A percentile compares a stretch with the other conserved stretches of the same genome.
phyloP scores from a whole-genome alignment of 2,888 invertebrate genomes.

The Adelognathus sp. region DNA sequence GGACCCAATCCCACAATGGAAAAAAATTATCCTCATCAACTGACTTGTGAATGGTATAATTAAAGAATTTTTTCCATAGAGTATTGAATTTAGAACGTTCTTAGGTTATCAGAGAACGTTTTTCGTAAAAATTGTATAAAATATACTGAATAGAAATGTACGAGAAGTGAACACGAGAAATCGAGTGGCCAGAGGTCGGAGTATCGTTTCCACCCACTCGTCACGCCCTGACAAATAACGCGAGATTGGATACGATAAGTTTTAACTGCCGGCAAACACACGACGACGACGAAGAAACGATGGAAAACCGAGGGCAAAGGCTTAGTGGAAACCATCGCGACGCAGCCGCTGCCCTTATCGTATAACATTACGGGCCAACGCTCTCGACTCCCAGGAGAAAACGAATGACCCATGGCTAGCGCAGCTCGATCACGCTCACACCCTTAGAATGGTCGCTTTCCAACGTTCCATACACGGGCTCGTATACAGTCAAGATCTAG shows the following conservation, averaged over 20 bases:
- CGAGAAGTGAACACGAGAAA: conserved; percentile 41
- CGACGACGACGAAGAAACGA: conserved; percentile 45
- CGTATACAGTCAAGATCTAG: conserved; percentile 54
- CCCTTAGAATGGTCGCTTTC: conserved; percentile 13
- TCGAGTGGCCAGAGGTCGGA: conserved; percentile 40
- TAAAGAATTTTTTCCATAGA: too few relatives aligned
- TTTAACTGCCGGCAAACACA: conserved; percentile 69
- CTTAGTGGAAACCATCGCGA: conserved; percentile 51
- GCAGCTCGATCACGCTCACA: conserved; percentile 19
- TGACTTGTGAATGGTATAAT: too few relatives aligned
- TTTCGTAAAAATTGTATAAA: not conserved
- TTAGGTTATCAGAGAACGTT: not conserved
- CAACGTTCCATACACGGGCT: conserved; percentile 24
- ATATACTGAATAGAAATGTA: conserved; percentile 9
- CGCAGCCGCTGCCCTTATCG: conserved; percentile 66
- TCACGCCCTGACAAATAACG: conserved; percentile 71
- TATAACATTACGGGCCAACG: conserved; percentile 65
- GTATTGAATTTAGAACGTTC: too few relatives aligned
- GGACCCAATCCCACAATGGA: too few relatives aligned
- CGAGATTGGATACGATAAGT: conserved; percentile 68
- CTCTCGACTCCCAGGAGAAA: conserved; percentile 55
- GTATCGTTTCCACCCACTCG: conserved; percentile 67
- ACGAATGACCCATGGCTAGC: conserved; percentile 61
- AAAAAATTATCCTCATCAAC: too few relatives aligned
- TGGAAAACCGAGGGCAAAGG: conserved; percentile 41